A percentile compares a stretch with the other conserved stretches of the same genome.
These are phyloP conservation scores for Tenthredo notha DNA, from an alignment of 2,888 invertebrate species.

Conservation along the genomic window DNA sequence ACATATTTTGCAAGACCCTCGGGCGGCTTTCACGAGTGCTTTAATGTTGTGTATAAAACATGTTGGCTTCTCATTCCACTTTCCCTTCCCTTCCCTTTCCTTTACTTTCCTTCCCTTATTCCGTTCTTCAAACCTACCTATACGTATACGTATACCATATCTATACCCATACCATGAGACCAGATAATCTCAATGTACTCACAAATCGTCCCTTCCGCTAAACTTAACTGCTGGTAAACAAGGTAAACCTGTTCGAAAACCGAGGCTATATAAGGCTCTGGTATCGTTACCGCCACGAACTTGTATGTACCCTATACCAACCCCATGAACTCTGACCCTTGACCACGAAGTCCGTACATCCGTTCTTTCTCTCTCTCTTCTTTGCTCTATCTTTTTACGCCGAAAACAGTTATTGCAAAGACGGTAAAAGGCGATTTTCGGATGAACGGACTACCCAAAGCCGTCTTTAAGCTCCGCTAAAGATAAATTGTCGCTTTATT, in stretches of 20 bases:
- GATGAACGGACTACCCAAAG: background rate
- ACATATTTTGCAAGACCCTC: slow-evolving; percentile 35
- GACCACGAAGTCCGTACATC: slow-evolving; percentile 17
- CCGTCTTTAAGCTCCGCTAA: background rate
- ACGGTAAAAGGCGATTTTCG: background rate
- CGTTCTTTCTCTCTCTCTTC: background rate
- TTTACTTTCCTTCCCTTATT: background rate
- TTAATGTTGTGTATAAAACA: slow-evolving; percentile 38
- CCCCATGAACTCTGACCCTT: slow-evolving; percentile 7
- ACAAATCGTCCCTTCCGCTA: slow-evolving; percentile 46
- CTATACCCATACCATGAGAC: background rate
- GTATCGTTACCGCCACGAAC: slow-evolving; percentile 9
- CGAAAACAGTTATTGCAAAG: slow-evolving; percentile 6
- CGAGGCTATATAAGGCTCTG: background rate
- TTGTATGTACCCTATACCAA: background rate
- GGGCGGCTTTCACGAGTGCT: slow-evolving; percentile 37
- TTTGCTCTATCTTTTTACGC: background rate
- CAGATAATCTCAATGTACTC: slow-evolving; percentile 46
- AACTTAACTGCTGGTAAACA: slow-evolving; percentile 48
- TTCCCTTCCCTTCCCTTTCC: background rate
- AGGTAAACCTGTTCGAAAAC: slow-evolving; percentile 15
- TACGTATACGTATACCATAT: too few relatives aligned
- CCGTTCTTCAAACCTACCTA: background rate
- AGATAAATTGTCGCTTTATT: slow-evolving; percentile 17
- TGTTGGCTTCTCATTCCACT: background rate